Percentiles rank a stretch among this genome's conserved stretches.
These are phyloP conservation scores for Melanerpes formicivorus DNA, from an alignment of 2,113 vertebrate genomes.

Conservation along the genomic window DNA sequence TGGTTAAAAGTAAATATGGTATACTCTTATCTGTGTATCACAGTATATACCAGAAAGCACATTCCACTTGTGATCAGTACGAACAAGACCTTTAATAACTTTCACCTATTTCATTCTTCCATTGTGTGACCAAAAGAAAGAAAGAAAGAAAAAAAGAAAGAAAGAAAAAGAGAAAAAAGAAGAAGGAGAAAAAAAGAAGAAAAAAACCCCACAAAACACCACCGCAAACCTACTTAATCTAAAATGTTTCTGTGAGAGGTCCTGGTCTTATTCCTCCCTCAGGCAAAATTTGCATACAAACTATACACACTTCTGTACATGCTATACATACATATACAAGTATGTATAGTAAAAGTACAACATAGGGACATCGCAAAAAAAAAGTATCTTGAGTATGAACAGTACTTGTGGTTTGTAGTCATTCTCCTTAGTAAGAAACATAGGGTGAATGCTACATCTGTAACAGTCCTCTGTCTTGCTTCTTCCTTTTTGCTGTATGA, in stretches of 20 bases:
- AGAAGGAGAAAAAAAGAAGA: too few relatives aligned
- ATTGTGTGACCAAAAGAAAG: constrained; percentile 6
- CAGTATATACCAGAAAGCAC: constrained; percentile 22
- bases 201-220: neutral
- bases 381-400: neutral
- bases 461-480: constrained; percentile 8
- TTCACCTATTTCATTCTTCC: constrained; percentile 24
- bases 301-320: too few relatives aligned
- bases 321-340: too few relatives aligned
- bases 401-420: neutral
- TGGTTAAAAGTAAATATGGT: constrained; percentile 3
- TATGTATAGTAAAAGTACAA: neutral
- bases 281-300: constrained; percentile 1
- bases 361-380: neutral
- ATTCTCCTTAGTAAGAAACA: neutral
- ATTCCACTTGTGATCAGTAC: constrained; percentile 1
- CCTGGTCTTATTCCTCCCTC: constrained; percentile 18
- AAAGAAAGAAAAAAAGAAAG: neutral
- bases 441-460: neutral
- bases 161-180: too few relatives aligned
- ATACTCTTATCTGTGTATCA: constrained; percentile 30
- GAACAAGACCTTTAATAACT: constrained; percentile 38
- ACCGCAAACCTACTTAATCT: neutral
- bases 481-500: neutral
- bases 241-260: neutral